These are phyloP conservation scores for Biston betularia DNA, from an alignment of 2,888 invertebrate species.

Conservation along the genomic window DNA sequence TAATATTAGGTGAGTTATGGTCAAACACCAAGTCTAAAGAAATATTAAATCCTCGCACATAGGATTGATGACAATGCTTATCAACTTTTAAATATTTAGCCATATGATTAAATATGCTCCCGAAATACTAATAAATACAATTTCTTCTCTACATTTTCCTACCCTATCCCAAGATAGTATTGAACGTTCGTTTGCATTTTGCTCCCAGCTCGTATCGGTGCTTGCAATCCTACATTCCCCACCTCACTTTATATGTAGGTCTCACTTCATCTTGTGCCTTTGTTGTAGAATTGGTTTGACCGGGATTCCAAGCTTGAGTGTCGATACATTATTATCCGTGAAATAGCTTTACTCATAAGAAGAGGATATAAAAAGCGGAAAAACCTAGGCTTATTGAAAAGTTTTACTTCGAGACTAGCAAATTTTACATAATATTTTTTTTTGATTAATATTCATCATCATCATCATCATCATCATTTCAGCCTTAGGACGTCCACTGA, in stretches of 20 bases:
- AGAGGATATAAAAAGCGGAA: not conserved
- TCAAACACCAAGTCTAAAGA: too few relatives aligned
- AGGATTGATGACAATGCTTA: not conserved
- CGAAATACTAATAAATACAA: too few relatives aligned
- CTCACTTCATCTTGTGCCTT: slow-evolving; percentile 22
- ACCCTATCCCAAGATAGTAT: not conserved
- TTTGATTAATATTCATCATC: too few relatives aligned
- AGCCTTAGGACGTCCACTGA: too few relatives aligned
- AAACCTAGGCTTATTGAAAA: not conserved
- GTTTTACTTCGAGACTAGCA: too few relatives aligned
- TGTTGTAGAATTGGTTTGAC: slow-evolving; percentile 27
- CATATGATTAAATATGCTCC: not conserved
- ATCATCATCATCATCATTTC: too few relatives aligned
- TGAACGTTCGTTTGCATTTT: slow-evolving; percentile 1
- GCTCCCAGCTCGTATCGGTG: slow-evolving; percentile 2
- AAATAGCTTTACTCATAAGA: not conserved
- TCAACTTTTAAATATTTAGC: too few relatives aligned
- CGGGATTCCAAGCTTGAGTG: slow-evolving; percentile 6
- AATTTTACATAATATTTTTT: too few relatives aligned
- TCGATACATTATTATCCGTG: slow-evolving; percentile 18
- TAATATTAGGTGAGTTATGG: too few relatives aligned
- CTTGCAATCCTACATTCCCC: slow-evolving; percentile 8
- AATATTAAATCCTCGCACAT: not conserved
- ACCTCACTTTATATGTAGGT: slow-evolving; percentile 4
- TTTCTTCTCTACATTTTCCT: not conserved